Percentiles rank a stretch among this genome's conserved stretches.
phyloP scores from a whole-genome alignment of 2,888 invertebrate species.

The Tachystola acroxantha region DNA sequence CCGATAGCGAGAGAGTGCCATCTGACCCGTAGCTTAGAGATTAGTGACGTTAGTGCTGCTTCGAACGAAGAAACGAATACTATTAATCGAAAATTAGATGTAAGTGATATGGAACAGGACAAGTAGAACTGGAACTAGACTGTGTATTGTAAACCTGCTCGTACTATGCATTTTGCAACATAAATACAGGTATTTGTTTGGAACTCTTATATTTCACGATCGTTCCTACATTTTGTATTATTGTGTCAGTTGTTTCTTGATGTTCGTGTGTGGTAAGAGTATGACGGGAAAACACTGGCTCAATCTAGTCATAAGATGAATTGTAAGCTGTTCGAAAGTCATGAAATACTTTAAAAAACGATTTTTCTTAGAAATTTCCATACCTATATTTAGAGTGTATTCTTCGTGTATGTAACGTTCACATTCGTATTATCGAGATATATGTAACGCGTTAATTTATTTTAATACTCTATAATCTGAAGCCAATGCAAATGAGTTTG shows the following conservation, averaged over 20 bases:
- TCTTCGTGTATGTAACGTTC: constrained; percentile 46
- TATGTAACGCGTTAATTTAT: constrained; percentile 49
- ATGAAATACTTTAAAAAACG: constrained; percentile 47
- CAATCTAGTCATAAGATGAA: constrained; percentile 79
- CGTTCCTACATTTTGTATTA: constrained; percentile 71
- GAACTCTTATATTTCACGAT: constrained; percentile 46
- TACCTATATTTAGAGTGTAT: constrained; percentile 55
- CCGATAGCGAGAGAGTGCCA: constrained; percentile 67
- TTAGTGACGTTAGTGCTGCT: constrained; percentile 65
- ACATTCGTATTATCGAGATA: constrained; percentile 40
- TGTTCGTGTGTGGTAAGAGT: constrained; percentile 42
- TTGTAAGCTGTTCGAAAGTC: constrained; percentile 66
- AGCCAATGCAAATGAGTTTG: constrained; percentile 50
- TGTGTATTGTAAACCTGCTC: constrained; percentile 38
- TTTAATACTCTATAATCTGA: constrained; percentile 40
- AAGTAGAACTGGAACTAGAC: constrained; percentile 42
- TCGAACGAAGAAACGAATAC: constrained; percentile 70
- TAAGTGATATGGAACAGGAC: constrained; percentile 57
- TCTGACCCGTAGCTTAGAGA: constrained; percentile 70
- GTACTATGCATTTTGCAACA: constrained; percentile 28
- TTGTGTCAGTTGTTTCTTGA: constrained; percentile 67
- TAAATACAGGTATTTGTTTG: constrained; percentile 36
- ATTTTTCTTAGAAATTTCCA: constrained; percentile 60
- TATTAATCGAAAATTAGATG: constrained; percentile 65
- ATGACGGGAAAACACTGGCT: constrained; percentile 67